Evolutionary conservation across 2,113 vertebrate genomes (phyloP), one percentile per base, ranked within the genome.

Genomic region (Pao palembangensis): DNA sequence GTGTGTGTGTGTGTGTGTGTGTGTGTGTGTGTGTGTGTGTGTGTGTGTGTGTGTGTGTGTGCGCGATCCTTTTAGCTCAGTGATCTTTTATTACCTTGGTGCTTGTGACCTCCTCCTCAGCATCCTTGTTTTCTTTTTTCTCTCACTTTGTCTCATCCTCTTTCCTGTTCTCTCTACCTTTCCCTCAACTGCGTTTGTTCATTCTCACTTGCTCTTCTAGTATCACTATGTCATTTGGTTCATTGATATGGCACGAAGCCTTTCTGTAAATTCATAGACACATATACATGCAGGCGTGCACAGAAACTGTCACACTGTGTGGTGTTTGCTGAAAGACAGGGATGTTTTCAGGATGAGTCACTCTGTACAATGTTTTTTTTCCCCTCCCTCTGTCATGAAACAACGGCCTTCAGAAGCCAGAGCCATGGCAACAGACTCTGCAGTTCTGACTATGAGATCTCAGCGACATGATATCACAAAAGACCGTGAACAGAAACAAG

Each of bases 401-500:
- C 78, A 75, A 79, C 79, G 75, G 69, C 64, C 64, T 61, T 78
- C 59, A 76, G 64, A 75, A 75, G 59, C 47, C 61, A 75, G 73
- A 76, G 75, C 83, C 78, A 85, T 87, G 74, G 81, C 70, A 87
- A 88, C 83, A 69, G 68, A 50, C 55, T 77, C 57, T 61, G 69
- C 65, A 79, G 60, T 67, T 55, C 38, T 60, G 55, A 79, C 67
- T 69, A 76, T 80, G 79, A 66, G 75, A 81, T 76, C 68, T 67
- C 49, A 12, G 53, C 70, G 60, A 69, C 69, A 75, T 73, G 62
- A 75, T 74, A 80, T 88, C 71, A 18, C 60, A 58, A 53, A 46
- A 44, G 28, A 55, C 56, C 49, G 55, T 60, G 7, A 58, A 34
- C 28, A 41, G 25, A 14, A 28, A 47, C 31, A 6, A 42, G 28